Base-by-base conservation (phyloP, 2,113 vertebrate species). In the Balaeniceps rex region DNA sequence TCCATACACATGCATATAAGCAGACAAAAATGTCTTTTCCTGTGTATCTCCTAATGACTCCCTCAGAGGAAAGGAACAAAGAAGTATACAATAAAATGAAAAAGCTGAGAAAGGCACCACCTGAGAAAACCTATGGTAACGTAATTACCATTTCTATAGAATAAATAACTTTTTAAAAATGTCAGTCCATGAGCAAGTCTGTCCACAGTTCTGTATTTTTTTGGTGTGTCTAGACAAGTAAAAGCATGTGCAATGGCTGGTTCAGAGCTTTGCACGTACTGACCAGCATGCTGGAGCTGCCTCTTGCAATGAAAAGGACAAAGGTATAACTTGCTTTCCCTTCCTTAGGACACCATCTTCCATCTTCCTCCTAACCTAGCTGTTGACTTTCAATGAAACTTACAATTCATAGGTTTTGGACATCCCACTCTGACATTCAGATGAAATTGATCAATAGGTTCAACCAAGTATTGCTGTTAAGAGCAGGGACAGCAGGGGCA, bases 401-500 rank as follows among this genome's bases (percentile, higher is more conserved):
- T 44, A 21, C 3, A 54, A 13, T 54, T 78, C 64, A 23, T 29
- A 51, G 10, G 12, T 63, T 89, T 57, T 84, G 51, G 46, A 33
- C 64, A 54, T 29, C 33, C 31, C 29, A 38, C 11, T 36, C 42
- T 34, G 40, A 61, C 23, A 64, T 24, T 72, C 47, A 87, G 17
- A 28, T 24, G 10, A 68, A 90, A 90, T 5, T n/a, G 8, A 16
- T 61, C 38, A 78, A 71, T 17, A 75, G 12, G 6, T 64, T 71
- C 5, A 19, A 60, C 4, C 33, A 72, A 85, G 8, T 24, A 70
- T 2, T 78, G 55, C 38, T 89, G 46, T 36, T 42, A 47, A 71
- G 14, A 18, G 2, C 19, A 58, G 19, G 9, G 16, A 33, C 7
- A 69, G 38, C 2, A 0, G 7, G 5, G 15, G 1, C 23, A 38